These are phyloP conservation scores for Xylocampa areola DNA, from an alignment of 2,888 invertebrate species.

Conservation along the genomic window DNA sequence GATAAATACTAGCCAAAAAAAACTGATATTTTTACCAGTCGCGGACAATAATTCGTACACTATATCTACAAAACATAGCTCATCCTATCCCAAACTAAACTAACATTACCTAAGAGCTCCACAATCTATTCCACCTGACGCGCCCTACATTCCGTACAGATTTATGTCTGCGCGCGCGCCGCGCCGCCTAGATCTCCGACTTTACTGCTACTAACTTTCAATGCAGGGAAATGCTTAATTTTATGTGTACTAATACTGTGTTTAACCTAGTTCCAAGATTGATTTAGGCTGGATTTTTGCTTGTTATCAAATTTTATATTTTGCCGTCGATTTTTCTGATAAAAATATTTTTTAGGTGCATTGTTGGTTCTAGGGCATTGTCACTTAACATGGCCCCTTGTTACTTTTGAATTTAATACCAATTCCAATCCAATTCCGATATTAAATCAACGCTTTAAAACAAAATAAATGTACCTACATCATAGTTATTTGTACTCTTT, in stretches of 20 bases:
- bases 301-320: slow-evolving; percentile 3
- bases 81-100: slow-evolving; percentile 27
- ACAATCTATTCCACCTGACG: slow-evolving; percentile 50
- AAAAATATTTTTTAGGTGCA: no score
- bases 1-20: no score
- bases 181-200: slow-evolving; percentile 43
- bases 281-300: slow-evolving; percentile 37
- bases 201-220: slow-evolving; percentile 34
- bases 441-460: no score
- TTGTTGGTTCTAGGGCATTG: neutral
- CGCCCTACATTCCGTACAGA: slow-evolving; percentile 70
- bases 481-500: no score
- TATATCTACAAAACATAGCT: slow-evolving; percentile 12
- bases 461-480: no score
- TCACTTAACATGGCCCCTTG: no score
- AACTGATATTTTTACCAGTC: no score
- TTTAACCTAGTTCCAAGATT: slow-evolving; percentile 40
- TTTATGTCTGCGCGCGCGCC: slow-evolving; percentile 63
- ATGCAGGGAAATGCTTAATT: slow-evolving; percentile 51
- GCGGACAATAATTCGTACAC: neutral
- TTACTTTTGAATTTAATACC: no score
- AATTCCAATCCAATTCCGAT: no score
- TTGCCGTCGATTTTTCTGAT: neutral
- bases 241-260: slow-evolving; percentile 44
- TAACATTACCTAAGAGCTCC: slow-evolving; percentile 37